Evolutionary conservation across 2,888 invertebrate genomes (phyloP).

Genomic region (Xanthorhoe designata): DNA sequence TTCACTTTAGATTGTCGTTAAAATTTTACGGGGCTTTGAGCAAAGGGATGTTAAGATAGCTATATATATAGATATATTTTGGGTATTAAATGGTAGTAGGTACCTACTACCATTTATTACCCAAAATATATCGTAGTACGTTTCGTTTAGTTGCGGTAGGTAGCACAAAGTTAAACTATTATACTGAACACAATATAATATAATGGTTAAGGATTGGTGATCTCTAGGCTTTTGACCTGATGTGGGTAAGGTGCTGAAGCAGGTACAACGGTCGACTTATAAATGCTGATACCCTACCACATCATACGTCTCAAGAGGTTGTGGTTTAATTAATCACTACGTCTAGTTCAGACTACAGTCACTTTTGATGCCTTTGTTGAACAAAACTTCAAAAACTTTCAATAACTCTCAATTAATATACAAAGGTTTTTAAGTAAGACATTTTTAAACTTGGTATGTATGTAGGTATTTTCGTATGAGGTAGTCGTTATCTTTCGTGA

Average conservation of each 20-base stretch:
- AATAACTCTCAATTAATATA: neutral
- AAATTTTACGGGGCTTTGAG: neutral
- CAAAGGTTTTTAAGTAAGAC: too few species aligned
- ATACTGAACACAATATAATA: too few species aligned
- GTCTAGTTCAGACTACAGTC: neutral
- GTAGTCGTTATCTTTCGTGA: too few species aligned
- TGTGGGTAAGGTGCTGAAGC: neutral
- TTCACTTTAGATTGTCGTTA: neutral
- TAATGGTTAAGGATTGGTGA: too few species aligned
- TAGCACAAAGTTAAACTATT: too few species aligned
- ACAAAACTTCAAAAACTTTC: neutral
- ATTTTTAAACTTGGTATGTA: too few species aligned
- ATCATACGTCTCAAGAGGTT: constrained; percentile 6
- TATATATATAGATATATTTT: neutral
- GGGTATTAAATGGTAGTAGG: too few species aligned
- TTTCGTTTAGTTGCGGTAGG: too few species aligned
- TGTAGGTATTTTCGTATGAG: too few species aligned
- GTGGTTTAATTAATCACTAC: neutral
- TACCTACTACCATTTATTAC: too few species aligned
- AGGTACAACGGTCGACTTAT: neutral
- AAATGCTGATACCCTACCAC: neutral
- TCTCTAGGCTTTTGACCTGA: too few species aligned
- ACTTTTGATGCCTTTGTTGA: neutral
- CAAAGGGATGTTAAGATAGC: neutral
- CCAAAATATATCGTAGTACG: too few species aligned